These are phyloP conservation scores for Myotis lucifugus DNA, from an alignment of 2,113 vertebrate species.

Conservation along the genomic window DNA sequence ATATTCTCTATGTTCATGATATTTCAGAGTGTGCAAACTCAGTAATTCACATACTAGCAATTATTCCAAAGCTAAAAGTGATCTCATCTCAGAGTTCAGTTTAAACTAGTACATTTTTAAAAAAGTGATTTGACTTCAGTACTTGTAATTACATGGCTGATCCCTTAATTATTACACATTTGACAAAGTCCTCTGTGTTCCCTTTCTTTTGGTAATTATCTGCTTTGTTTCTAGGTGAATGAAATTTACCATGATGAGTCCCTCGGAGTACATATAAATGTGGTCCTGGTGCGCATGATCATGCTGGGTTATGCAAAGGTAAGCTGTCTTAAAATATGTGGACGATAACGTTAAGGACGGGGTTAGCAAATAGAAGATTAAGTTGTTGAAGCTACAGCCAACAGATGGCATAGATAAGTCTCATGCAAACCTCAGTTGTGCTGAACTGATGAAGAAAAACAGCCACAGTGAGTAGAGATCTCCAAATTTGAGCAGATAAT, in stretches of 20 bases:
- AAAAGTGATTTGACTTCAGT: background rate
- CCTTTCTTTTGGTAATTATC: background rate
- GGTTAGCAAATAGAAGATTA: background rate
- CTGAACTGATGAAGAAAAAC: background rate
- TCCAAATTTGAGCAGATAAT: background rate
- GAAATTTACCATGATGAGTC: conserved; percentile 99
- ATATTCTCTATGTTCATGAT: background rate
- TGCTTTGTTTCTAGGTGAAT: conserved; percentile 90
- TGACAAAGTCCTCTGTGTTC: background rate
- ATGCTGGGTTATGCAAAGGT: conserved; percentile 99
- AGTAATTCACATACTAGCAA: background rate
- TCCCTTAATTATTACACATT: background rate
- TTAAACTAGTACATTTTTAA: background rate
- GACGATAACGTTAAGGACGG: background rate
- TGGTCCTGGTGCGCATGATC: conserved; percentile 98
- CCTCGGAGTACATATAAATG: conserved; percentile 95
- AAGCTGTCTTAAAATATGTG: conserved; percentile 45
- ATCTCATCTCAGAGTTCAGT: background rate
- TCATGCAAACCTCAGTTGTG: background rate
- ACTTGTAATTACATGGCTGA: background rate
- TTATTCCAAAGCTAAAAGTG: background rate
- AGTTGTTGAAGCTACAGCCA: background rate
- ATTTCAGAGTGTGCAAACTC: background rate
- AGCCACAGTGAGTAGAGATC: background rate
- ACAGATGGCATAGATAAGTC: background rate